A percentile compares a stretch with the other conserved stretches of the same genome.
These are phyloP conservation scores for Drosophila antonietae DNA, from an alignment of 2,888 invertebrate genomes.

Conservation along the genomic window DNA sequence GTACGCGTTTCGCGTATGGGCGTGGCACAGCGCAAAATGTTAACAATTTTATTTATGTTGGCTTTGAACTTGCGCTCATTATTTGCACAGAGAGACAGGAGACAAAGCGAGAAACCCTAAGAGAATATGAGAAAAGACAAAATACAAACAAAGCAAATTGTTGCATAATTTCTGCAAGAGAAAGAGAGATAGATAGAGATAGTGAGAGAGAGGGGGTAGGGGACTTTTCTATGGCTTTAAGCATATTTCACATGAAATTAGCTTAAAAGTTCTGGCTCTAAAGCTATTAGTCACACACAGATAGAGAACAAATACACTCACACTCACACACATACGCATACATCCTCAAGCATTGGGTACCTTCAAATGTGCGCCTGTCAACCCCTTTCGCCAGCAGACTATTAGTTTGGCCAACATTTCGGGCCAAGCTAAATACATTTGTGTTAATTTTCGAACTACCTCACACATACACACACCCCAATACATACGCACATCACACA, in stretches of 20 bases:
- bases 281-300: conserved; percentile 53
- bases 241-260: conserved; percentile 51
- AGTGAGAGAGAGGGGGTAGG: neutral
- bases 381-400: conserved; percentile 28
- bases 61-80: conserved; percentile 78
- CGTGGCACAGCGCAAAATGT: conserved; percentile 61
- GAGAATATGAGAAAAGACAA: conserved; percentile 23
- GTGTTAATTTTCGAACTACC: conserved; percentile 68
- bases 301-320: conserved; percentile 2
- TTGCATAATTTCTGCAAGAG: conserved; percentile 28
- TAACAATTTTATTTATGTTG: conserved; percentile 80
- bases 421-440: conserved; percentile 76
- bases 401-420: conserved; percentile 58
- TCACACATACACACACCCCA: conserved; percentile 26
- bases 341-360: conserved; percentile 44
- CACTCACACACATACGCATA: conserved; percentile 8
- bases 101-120: conserved; percentile 21
- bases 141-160: conserved; percentile 39
- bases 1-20: conserved; percentile 39
- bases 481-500: conserved; percentile 14
- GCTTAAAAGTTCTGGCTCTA: conserved; percentile 53
- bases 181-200: neutral
- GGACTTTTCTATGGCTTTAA: conserved; percentile 20
- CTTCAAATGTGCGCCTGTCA: conserved; percentile 46
- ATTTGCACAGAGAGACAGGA: conserved; percentile 54